Base-by-base conservation (phyloP, 2,888 invertebrate genomes). In the Gibbula magus region DNA sequence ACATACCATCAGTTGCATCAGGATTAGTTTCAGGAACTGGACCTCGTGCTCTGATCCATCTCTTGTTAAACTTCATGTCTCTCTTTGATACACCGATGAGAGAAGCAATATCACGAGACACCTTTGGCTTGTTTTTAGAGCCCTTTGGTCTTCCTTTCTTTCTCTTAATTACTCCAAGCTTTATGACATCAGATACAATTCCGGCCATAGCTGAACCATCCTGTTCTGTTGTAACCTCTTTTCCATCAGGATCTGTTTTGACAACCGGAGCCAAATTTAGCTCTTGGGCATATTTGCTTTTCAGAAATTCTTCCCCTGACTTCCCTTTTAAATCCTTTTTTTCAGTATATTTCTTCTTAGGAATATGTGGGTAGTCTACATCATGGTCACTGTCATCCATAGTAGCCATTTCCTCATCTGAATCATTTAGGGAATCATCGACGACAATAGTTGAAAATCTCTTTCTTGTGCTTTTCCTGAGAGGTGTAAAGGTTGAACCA, bases 61-160 rank as follows among this genome's bases (percentile, higher is more conserved):
- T 51, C 51, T 51, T 74, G 45, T 39, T 39, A 25, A 51, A 39
- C 51, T 74, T 74, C 74, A 74, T 74, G 16, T 61, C 61, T 29
- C 61, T 61, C 61, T 61, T 61, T 61, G 61, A 16, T 29, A n/a
- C 61, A 29, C 29, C 25, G 29, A 45, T 45, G 45, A 45, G 45
- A 13, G 45, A 45, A 45, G 25, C 61, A 25, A 45, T 45, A 13
- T 25, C 61, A 29, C 61, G n/a, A n/a, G 51, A 51, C 2, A 18
- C 22, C 51, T 51, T 74, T 20, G 45, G 45, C 22, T 51, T 74
- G 29, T 51, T 51, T 74, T 74, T 51, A 8, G 74, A 74, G 16
- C 51, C 51, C 74, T 51, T 74, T n/a, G 74, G 74, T 22, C 74
- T 45, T 20, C 74, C 74, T 74, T 51, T 74, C 22, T 74, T 74